Base-by-base conservation (phyloP, 2,113 vertebrate species). In the Entelurus aequoreus region DNA sequence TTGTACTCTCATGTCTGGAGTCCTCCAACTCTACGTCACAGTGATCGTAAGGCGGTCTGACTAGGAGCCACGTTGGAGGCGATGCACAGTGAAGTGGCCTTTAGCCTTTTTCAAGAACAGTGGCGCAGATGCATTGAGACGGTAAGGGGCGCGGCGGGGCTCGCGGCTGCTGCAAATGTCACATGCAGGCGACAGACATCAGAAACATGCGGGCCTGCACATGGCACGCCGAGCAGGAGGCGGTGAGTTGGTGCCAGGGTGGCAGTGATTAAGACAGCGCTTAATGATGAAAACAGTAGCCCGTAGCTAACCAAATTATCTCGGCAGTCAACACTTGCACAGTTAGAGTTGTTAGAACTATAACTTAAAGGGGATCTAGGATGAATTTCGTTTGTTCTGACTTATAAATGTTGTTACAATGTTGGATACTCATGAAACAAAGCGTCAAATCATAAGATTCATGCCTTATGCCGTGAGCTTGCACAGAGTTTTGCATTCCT, bases 91-190 rank as follows among this genome's bases (percentile, higher is more conserved):
- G 80, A 86, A 86, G 74, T 14, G 72, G 75, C 79, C 71, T 47
- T 68, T 84, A 78, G 80, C 83, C 86, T 87, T 88, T 46, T 90
- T 79, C 81, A 85, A 82, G 81, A 82, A 76, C 84, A 78, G 84
- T 42, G 48, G 66, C 66, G 54, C 71, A 79, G 73, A 90, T 85
- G 81, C 75, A 81, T 72, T 78, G 81, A 87, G 87, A 87, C 71
- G 62, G 81, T 69, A 6, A 71, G 60, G 82, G 81, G 79, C 66
- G 75, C 72, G 77, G 66, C 68, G 62, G 62, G 37, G 75, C 74
- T 78, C 77, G 54, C 59, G 65, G 84, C 78, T 72, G 54, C 78
- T 49, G 73, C 71, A 77, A 74, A 84, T 86, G 87, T 91, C 89
- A 91, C 74, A 87, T 87, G 75, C 85, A 88, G 84, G 84, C 81